Percentiles rank a stretch among this genome's conserved stretches.
Evolutionary conservation across 2,888 invertebrate genomes (phyloP).

Genomic region (Noctua pronuba): DNA sequence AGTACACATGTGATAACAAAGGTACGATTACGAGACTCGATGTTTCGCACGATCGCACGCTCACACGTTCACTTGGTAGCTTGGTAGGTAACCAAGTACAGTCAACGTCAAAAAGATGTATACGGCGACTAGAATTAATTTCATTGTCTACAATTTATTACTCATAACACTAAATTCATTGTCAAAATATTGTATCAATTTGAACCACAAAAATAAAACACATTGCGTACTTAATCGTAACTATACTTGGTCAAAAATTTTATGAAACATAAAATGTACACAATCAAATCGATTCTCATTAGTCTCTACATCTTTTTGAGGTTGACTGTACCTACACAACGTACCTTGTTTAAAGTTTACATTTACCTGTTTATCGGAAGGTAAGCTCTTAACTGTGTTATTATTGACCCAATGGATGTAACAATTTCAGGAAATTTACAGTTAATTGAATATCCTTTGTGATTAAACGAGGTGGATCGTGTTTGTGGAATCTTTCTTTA

Average conservation of each 20-base stretch:
- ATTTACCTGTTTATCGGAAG: constrained; percentile 35
- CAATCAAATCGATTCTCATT: not conserved
- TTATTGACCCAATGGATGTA: constrained; percentile 29
- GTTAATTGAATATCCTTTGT: constrained; percentile 18
- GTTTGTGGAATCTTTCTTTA: not conserved
- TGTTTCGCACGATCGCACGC: constrained; percentile 42
- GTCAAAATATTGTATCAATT: not conserved
- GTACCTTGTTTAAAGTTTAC: constrained; percentile 46
- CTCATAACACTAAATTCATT: no score
- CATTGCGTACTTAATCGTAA: not conserved
- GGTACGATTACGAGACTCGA: constrained; percentile 23
- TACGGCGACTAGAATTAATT: not conserved
- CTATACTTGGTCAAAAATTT: not conserved
- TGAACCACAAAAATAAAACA: not conserved
- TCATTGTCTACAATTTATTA: not conserved
- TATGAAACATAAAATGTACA: not conserved
- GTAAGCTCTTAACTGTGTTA: constrained; percentile 11
- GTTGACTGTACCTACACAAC: not conserved
- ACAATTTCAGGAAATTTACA: constrained; percentile 5
- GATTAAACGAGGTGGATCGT: constrained; percentile 7
- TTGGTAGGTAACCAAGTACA: not conserved
- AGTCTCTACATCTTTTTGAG: not conserved
- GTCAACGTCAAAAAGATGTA: not conserved
- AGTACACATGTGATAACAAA: constrained; percentile 9
- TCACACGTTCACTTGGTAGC: constrained; percentile 2